phyloP scores from a whole-genome alignment of 2,797 vertebrate genomes.

The Hydrolagus colliei region DNA sequence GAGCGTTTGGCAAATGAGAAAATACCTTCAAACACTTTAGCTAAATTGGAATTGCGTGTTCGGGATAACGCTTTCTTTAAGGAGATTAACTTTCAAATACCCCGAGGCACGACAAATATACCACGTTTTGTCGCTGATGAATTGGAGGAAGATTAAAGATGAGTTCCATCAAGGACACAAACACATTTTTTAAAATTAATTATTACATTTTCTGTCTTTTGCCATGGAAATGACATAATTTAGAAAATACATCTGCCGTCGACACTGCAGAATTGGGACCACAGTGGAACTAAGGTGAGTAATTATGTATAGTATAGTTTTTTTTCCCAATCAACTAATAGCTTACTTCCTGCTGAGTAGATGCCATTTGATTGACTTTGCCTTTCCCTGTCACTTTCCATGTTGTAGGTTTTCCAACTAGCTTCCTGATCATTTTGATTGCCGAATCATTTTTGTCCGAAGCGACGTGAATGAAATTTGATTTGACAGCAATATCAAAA shows the following conservation, averaged over 20 bases:
- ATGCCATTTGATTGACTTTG: neutral
- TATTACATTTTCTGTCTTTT: neutral
- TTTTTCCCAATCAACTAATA: constrained; percentile 25
- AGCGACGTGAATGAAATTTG: neutral
- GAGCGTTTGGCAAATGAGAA: neutral
- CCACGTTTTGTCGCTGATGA: neutral
- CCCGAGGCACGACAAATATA: neutral
- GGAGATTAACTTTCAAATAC: neutral
- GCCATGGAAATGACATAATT: neutral
- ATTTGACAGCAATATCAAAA: too few relatives aligned
- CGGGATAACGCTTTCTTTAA: neutral
- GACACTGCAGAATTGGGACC: neutral
- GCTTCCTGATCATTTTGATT: neutral
- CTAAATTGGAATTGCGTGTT: neutral
- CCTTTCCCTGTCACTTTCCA: neutral
- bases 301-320: neutral
- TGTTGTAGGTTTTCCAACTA: neutral
- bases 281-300: neutral
- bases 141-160: too few relatives aligned
- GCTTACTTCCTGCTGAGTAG: constrained; percentile 7
- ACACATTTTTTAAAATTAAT: neutral
- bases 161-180: neutral
- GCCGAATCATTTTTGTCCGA: neutral
- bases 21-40: neutral
- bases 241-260: neutral